Evolutionary conservation across 2,113 vertebrate species (phyloP).

Genomic region (Maccullochella peelii): DNA sequence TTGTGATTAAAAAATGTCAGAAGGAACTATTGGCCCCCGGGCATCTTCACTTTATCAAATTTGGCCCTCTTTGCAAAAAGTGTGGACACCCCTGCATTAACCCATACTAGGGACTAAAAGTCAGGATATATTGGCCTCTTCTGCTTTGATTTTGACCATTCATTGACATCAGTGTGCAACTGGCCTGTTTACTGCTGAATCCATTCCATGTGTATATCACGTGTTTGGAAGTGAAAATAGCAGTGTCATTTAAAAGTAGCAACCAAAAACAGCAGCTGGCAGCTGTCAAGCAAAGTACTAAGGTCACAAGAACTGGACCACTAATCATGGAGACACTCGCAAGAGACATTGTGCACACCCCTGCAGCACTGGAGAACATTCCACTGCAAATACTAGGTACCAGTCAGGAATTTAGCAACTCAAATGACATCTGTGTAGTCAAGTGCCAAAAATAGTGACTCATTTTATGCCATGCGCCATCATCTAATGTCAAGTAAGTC

Average conservation of each 20-base stretch:
- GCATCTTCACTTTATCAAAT: no score
- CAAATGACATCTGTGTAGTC: not conserved
- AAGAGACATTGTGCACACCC: not conserved
- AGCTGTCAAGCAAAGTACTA: not conserved
- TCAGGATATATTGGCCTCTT: not conserved
- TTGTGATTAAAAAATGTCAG: no score
- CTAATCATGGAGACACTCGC: not conserved
- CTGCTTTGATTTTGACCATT: no score
- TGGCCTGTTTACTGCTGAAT: not conserved
- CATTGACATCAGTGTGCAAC: not conserved
- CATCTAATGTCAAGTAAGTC: slow-evolving; percentile 13
- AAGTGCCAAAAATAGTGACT: slow-evolving; percentile 3
- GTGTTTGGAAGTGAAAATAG: slow-evolving; percentile 3
- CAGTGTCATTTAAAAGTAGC: slow-evolving; percentile 6
- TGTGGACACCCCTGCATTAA: not conserved
- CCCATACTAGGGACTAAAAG: not conserved
- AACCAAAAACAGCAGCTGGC: slow-evolving; percentile 2
- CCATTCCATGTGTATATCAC: not conserved
- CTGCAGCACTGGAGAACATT: not conserved
- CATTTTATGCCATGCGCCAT: not conserved
- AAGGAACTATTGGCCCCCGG: no score
- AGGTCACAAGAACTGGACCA: not conserved
- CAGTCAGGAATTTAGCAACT: not conserved
- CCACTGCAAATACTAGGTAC: not conserved
- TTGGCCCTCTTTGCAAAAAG: no score